Base-by-base conservation (phyloP, 2,888 invertebrate species). In the Erpobdella octoculata region DNA sequence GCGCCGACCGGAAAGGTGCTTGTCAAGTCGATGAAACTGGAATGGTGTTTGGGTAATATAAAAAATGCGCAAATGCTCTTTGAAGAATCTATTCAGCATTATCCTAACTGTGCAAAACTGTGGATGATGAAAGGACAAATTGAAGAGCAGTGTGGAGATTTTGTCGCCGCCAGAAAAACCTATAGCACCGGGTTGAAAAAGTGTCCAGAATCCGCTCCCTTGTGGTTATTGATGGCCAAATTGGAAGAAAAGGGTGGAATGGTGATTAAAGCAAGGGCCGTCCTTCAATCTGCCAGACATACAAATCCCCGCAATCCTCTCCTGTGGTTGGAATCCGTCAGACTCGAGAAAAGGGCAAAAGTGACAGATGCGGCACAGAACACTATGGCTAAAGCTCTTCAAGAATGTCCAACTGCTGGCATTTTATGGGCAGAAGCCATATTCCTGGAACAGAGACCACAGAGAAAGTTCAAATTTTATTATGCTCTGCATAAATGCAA, bases 121-220 rank as follows among this genome's bases (percentile, higher is more conserved):
- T 94, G 96, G 90, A 91, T 99, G 90, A 98, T 99, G 95, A 90
- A 91, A 80, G 97, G 97, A 0, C 93, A 98, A 83, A 95, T 98
- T 66, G 90, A 92, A 77, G 93, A 95, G 79, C 93, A 96, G 79
- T 88, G 74, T 6, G 76, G 85, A 0, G 87, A 89, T 71, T 83
- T 88, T 6, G 89, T 90, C 0, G 89, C 89, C 74, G 96, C 97
- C 0, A 88, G 92, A 76, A 90, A 90, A 73, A 91, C 92, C 0
- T 98, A 94, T 81, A 89, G 89, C 69, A 87, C 88, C 77, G 96
- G 93, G 78, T 86, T 94, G 33, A 94, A 92, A 82, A 93, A 93
- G 83, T 95, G 95, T 81, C 90, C 93, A 0, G 89, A 88, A 66
- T 90, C 93, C 1, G 91, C 96, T 72, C 89, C 95, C 0, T 85